Base-by-base conservation (phyloP, 2,113 vertebrate species). In the Prionailurus bengalensis region DNA sequence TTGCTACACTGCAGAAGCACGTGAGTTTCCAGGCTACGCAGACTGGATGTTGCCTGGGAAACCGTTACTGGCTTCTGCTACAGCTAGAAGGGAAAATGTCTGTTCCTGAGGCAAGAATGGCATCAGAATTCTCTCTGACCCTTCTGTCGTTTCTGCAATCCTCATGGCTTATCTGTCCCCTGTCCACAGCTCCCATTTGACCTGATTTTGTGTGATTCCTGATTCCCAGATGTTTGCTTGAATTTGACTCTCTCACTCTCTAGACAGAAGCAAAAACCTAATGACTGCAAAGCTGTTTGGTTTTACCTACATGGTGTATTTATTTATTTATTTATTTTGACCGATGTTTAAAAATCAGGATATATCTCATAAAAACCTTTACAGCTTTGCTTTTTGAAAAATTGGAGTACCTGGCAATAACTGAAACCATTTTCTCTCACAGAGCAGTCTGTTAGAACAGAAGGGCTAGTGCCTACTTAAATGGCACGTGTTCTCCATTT, bases 31-130 rank as follows among this genome's bases (percentile, higher is more conserved):
- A 76, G 88, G 53, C 76, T 65, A 1, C 17, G 61, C 79, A 58
- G 71, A 29, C 45, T 55, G 70, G 65, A 66, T 17, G 91, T 96
- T 97, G 92, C 96, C 96, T 73, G n/a, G 95, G 96, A 94, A 95
- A 97, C 96, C 45, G 23, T 61, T 48, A 39, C 45, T 55, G 76
- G 81, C 65, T 93, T 87, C 78, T 85, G 25, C n/a, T 93, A 21
- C 9, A 70, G 66, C 92, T 90, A 76, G 45, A 97, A 92, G 33
- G 74, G n/a, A 94, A 86, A 23, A 17, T 81, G 7, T 21, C 82
- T 74, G 29, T 73, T 94, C 70, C 80, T 45, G 39, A 93, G 73
- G 68, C 7, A n/a, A 88, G 45, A 31, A 31, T 16, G 8, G 16
- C 61, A 36, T 78, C 71, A 63, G 66, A 95, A 82, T 74, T 86